Conservation (phyloP, 2,797 vertebrate species). For the Rhincodon typus region DNA sequence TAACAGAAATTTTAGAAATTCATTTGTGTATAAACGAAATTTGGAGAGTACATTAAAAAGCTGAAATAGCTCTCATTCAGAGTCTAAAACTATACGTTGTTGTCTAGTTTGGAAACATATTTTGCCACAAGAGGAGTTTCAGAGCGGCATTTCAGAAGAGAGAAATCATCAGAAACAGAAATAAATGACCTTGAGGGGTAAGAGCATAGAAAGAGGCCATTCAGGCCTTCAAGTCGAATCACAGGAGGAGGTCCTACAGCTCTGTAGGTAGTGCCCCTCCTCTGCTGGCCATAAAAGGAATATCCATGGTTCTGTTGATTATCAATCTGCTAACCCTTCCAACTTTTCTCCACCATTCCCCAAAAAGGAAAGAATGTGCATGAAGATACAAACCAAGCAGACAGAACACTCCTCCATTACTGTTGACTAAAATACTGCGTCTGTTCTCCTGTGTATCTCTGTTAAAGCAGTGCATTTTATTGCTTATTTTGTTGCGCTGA, state of each 20-base stretch:
- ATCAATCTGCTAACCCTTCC: too few relatives aligned
- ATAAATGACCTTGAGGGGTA: not conserved
- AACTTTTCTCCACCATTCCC: too few relatives aligned
- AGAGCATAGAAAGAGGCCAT: not conserved
- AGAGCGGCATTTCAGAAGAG: not conserved
- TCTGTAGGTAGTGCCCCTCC: too few relatives aligned
- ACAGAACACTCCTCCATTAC: not conserved
- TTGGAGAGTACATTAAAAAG: not conserved
- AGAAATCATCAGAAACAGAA: not conserved
- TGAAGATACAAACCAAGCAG: too few relatives aligned
- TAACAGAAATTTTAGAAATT: not conserved
- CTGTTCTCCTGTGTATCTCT: not conserved
- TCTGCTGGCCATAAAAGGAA: too few relatives aligned
- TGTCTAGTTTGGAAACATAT: not conserved
- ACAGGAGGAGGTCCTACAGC: not conserved
- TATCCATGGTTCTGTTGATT: too few relatives aligned
- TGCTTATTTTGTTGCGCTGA: too few relatives aligned
- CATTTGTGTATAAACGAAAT: not conserved
- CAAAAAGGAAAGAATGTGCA: too few relatives aligned
- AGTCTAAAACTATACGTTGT: not conserved
- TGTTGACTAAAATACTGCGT: not conserved
- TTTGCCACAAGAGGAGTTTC: not conserved
- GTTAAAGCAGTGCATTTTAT: not conserved
- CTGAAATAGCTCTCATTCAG: not conserved
- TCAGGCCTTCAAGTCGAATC: not conserved